A percentile compares a stretch with the other conserved stretches of the same genome.
Conservation (phyloP, 2,797 vertebrate genomes). For the Apogon hyalosoma region DNA sequence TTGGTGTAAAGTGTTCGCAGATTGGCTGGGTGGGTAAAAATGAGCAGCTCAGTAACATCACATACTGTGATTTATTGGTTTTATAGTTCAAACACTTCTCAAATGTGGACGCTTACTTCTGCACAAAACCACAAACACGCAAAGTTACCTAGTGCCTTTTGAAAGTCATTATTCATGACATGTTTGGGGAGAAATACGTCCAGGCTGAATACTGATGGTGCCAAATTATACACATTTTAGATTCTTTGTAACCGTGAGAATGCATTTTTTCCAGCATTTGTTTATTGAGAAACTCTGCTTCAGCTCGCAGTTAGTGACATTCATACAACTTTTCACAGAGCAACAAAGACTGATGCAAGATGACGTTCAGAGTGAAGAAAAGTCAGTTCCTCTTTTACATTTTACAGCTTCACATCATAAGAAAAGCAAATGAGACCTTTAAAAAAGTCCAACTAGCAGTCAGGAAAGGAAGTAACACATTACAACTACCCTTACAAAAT, state of each 20-base stretch:
- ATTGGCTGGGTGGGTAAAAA: conserved; percentile 11
- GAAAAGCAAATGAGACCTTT: too few species aligned
- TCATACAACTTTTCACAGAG: conserved; percentile 1
- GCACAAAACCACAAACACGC: background rate
- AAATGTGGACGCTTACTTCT: conserved; percentile 5
- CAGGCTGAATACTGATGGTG: background rate
- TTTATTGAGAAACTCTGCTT: conserved; percentile 1
- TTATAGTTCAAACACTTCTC: conserved; percentile 4
- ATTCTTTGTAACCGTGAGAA: background rate
- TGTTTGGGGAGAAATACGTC: background rate
- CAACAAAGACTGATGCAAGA: conserved; percentile 3
- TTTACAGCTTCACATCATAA: conserved; percentile 13
- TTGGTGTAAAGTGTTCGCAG: conserved; percentile 30
- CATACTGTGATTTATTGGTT: background rate
- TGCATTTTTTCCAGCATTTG: conserved; percentile 31
- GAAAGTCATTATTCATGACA: background rate
- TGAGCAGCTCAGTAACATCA: background rate
- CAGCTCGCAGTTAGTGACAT: background rate
- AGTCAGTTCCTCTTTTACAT: conserved; percentile 8
- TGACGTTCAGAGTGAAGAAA: conserved; percentile 12
- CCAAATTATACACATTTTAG: background rate
- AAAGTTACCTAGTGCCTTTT: conserved; percentile 3
- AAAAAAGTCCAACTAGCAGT: too few species aligned
- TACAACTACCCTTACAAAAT: too few species aligned
- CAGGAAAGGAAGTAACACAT: too few species aligned